These are phyloP conservation scores for Sinelater perroti DNA, from an alignment of 2,888 invertebrate species.

Conservation along the genomic window DNA sequence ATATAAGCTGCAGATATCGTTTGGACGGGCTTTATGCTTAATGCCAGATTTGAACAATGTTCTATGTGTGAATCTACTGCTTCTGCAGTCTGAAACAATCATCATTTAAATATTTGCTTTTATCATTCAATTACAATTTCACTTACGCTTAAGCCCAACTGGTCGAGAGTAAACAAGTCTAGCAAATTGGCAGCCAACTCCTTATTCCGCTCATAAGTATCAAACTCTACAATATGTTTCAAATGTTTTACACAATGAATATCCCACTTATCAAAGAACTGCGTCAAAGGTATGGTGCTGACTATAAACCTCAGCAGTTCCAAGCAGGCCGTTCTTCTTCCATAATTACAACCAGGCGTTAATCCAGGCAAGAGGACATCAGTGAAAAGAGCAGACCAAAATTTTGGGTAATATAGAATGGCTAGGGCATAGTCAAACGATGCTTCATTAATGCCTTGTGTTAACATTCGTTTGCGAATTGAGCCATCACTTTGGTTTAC, in stretches of 20 bases:
- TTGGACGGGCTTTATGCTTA: conserved; percentile 78
- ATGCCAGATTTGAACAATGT: conserved; percentile 65
- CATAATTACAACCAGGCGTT: conserved; percentile 71
- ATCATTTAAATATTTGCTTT: conserved; percentile 1
- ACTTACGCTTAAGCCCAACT: conserved; percentile 56
- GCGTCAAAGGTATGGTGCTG: conserved; percentile 39
- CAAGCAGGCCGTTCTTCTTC: conserved; percentile 67
- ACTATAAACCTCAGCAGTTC: conserved; percentile 59
- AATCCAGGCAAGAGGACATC: conserved; percentile 58
- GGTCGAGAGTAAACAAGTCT: conserved; percentile 52
- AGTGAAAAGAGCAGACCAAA: conserved; percentile 48
- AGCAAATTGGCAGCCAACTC: conserved; percentile 69
- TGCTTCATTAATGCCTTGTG: too few species aligned
- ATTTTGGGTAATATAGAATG: too few species aligned
- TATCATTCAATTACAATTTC: not conserved
- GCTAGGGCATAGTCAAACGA: too few species aligned
- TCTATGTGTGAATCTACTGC: conserved; percentile 53
- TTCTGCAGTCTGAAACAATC: conserved; percentile 47
- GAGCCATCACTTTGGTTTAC: conserved; percentile 57
- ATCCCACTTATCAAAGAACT: conserved; percentile 46
- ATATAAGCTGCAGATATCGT: conserved; percentile 79
- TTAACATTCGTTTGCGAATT: not conserved
- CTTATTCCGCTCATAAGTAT: conserved; percentile 83
- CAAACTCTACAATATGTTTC: conserved; percentile 57
- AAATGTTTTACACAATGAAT: conserved; percentile 50